These are phyloP conservation scores for Megastigmus dorsalis DNA, from an alignment of 2,888 invertebrate species.

Conservation along the genomic window DNA sequence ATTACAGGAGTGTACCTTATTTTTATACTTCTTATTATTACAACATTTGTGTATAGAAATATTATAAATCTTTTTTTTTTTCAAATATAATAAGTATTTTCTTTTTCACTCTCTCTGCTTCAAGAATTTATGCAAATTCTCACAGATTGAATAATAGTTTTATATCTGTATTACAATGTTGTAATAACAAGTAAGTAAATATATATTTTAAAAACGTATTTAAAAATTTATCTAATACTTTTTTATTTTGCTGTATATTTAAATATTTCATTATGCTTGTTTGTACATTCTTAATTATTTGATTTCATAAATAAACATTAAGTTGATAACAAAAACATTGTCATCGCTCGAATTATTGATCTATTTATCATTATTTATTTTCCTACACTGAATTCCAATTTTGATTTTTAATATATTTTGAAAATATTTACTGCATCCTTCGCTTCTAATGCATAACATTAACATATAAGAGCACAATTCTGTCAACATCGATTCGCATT, in stretches of 20 bases:
- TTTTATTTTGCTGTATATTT: slow-evolving; percentile 28
- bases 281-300: slow-evolving; percentile 47
- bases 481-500: slow-evolving; percentile 50
- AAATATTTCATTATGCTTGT: slow-evolving; percentile 37
- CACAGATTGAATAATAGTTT: neutral
- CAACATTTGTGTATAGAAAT: slow-evolving; percentile 46
- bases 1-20: slow-evolving; percentile 45
- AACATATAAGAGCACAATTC: slow-evolving; percentile 52
- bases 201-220: slow-evolving; percentile 42
- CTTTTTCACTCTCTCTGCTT: slow-evolving; percentile 10
- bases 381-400: slow-evolving; percentile 36
- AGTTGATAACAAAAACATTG: slow-evolving; percentile 47
- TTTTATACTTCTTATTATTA: slow-evolving; percentile 51
- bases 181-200: slow-evolving; percentile 47
- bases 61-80: slow-evolving; percentile 43
- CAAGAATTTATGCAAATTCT: slow-evolving; percentile 14
- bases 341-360: slow-evolving; percentile 37
- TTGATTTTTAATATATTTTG: slow-evolving; percentile 43
- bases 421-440: slow-evolving; percentile 49
- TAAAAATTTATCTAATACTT: slow-evolving; percentile 33
- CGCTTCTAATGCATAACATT: slow-evolving; percentile 38
- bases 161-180: slow-evolving; percentile 33
- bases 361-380: slow-evolving; percentile 31
- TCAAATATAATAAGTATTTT: slow-evolving; percentile 41
- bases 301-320: slow-evolving; percentile 40